Conservation (phyloP, 1,140 invertebrate genomes). For the Triops cancriformis region DNA sequence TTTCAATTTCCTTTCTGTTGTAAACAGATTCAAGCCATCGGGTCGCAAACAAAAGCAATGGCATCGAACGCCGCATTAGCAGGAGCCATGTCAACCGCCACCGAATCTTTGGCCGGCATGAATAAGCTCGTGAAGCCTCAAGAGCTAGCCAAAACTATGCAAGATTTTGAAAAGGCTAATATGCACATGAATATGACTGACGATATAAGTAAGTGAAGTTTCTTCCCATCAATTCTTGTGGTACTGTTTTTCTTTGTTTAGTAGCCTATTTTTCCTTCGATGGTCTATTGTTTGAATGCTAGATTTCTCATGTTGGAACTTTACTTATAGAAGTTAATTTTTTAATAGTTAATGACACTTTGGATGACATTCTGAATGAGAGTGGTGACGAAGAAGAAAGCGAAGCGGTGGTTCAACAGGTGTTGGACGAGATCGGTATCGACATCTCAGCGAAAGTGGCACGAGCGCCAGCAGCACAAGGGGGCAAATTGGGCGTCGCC, state of each 20-base stretch:
- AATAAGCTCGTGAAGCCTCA: conserved; percentile 80
- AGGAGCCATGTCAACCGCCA: conserved; percentile 73
- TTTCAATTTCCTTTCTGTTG: conserved; percentile 34
- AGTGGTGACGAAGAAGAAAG: conserved; percentile 84
- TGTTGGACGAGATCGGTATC: conserved; percentile 92
- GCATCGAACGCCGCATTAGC: conserved; percentile 76
- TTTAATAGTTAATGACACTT: conserved; percentile 71
- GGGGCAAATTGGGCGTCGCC: conserved; percentile 25
- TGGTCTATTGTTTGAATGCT: no score
- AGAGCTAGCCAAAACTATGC: conserved; percentile 67
- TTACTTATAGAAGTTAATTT: conserved; percentile 30
- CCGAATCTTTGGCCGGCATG: conserved; percentile 78
- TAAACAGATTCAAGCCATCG: conserved; percentile 59
- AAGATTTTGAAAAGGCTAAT: conserved; percentile 69
- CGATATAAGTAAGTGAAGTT: conserved; percentile 71
- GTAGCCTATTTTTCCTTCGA: background rate
- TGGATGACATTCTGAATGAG: conserved; percentile 80
- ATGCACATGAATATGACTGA: conserved; percentile 89
- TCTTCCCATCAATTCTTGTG: background rate
- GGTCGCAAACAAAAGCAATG: conserved; percentile 78
- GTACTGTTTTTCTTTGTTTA: background rate
- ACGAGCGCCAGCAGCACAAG: conserved; percentile 29
- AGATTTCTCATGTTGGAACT: conserved; percentile 6
- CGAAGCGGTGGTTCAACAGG: conserved; percentile 74
- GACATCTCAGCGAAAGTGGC: conserved; percentile 77